phyloP scores from a whole-genome alignment of 2,797 vertebrate genomes.

The Pangasius sanitwongsei region DNA sequence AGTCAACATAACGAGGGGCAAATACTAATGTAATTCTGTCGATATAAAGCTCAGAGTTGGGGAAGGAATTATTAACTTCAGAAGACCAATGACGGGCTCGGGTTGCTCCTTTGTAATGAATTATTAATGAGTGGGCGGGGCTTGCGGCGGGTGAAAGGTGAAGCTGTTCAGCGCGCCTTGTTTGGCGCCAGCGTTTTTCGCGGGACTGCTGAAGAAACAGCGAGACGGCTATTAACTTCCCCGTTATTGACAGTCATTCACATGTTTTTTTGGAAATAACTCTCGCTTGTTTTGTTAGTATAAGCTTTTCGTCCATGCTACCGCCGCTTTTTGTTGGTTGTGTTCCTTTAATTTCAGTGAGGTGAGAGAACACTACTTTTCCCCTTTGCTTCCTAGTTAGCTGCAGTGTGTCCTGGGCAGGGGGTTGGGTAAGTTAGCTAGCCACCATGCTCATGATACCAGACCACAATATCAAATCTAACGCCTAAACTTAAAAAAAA shows the following conservation, averaged over 20 bases:
- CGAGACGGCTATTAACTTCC: constrained; percentile 9
- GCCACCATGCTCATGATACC: constrained; percentile 6
- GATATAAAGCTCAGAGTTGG: neutral
- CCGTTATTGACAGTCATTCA: neutral
- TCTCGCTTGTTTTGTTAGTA: neutral
- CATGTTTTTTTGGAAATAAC: neutral
- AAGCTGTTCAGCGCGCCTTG: constrained; percentile 64
- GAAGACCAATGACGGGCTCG: neutral
- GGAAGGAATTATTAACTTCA: neutral
- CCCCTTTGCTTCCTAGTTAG: constrained; percentile 30
- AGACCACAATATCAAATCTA: neutral
- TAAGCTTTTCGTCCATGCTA: constrained; percentile 39
- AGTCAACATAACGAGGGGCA: neutral
- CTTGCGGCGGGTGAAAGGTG: constrained; percentile 73
- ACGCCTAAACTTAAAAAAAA: neutral
- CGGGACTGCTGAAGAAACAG: constrained; percentile 62
- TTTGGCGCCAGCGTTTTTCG: constrained; percentile 83
- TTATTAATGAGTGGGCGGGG: constrained; percentile 57
- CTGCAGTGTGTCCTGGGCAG: constrained; percentile 26
- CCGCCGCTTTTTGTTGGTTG: constrained; percentile 10
- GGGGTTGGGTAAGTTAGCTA: constrained; percentile 55
- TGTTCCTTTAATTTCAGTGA: constrained; percentile 47
- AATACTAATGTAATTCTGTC: neutral
- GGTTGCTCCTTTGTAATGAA: neutral
- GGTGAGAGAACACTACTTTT: constrained; percentile 59